Evolutionary conservation across 1,140 invertebrate genomes (phyloP), one percentile per base, ranked within the genome.

Genomic region (Caenorhabditis remanei): DNA sequence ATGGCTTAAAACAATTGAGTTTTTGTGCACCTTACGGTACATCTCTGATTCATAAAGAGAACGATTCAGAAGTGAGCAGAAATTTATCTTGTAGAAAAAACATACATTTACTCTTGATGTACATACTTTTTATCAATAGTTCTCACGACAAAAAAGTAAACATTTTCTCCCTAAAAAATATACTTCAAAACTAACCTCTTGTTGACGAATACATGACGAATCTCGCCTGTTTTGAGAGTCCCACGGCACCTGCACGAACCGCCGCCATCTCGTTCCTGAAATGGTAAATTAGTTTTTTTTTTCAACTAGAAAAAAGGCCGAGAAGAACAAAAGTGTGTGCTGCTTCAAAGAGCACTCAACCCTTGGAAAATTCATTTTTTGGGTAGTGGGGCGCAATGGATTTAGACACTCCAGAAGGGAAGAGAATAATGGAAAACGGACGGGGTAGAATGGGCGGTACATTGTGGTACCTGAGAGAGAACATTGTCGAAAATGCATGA

Each of bases 161-260:
- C 11, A 2, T n/a, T 11, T 11, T 16, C 50, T 5, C 50, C 2
- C 11, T 3, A 53, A 2, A 14, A 11, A 53, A 14, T 16, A 11
- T 4, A 11, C 50, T 50, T 50, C 50, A 11, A 8, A 53, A 79
- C 71, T 79, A 48, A 79, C 71, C 71, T 79, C 71, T 79, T 79
- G 71, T 79, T 8, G 71, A 79, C 0, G 71, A 79, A 79, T 79
- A 79, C 71, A 79, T 79, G 43, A 50, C 46, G 71, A 79, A 79
- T 79, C 71, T 79, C 9, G 71, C 71, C 71, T 48, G 71, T 84
- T 63, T 84, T 40, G 83, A 58, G 32, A 84, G 58, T 32, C 83
- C 55, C 9, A 84, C 58, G 32, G 83, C 83, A 43, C 83, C 83
- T 58, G 83, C 83, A 84, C 83, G 83, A 58, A 84, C 83, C 9